Evolutionary conservation across 1,140 invertebrate genomes (phyloP).

Genomic region (Aphaenogaster ashmeadi): DNA sequence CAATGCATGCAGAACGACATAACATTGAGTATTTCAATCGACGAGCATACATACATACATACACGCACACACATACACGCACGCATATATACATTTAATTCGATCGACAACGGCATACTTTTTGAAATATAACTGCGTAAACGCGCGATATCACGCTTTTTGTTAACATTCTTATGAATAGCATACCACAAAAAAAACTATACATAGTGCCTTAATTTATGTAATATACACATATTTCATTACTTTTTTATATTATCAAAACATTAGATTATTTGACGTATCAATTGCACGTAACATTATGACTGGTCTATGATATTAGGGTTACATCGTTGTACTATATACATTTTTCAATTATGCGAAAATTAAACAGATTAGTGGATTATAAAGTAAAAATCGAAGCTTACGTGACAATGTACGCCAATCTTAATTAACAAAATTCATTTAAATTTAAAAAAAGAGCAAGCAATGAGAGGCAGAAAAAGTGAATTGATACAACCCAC

Average conservation of each 20-base stretch:
- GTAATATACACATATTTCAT: conserved; percentile 65
- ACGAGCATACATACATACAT: conserved; percentile 17
- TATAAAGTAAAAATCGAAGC: neutral
- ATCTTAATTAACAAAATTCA: conserved; percentile 40
- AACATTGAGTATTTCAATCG: conserved; percentile 51
- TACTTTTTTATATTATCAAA: conserved; percentile 70
- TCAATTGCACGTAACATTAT: conserved; percentile 75
- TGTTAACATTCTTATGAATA: conserved; percentile 62
- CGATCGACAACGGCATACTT: conserved; percentile 30
- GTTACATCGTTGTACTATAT: conserved; percentile 28
- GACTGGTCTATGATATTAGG: conserved; percentile 62
- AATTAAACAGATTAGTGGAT: neutral
- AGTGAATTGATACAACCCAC: neutral
- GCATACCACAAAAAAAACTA: conserved; percentile 62
- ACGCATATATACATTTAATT: conserved; percentile 24
- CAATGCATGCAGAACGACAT: conserved; percentile 28
- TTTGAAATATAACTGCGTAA: conserved; percentile 36
- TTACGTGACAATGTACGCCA: conserved; percentile 13
- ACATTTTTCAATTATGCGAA: neutral
- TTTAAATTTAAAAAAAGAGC: neutral
- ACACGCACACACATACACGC: neutral
- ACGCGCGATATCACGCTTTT: neutral
- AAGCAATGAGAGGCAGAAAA: neutral
- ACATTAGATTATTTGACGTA: conserved; percentile 73
- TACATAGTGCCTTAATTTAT: conserved; percentile 66